A percentile compares a stretch with the other conserved stretches of the same genome.
Conservation (phyloP, 1,140 invertebrate species). For the Triops cancriformis region DNA sequence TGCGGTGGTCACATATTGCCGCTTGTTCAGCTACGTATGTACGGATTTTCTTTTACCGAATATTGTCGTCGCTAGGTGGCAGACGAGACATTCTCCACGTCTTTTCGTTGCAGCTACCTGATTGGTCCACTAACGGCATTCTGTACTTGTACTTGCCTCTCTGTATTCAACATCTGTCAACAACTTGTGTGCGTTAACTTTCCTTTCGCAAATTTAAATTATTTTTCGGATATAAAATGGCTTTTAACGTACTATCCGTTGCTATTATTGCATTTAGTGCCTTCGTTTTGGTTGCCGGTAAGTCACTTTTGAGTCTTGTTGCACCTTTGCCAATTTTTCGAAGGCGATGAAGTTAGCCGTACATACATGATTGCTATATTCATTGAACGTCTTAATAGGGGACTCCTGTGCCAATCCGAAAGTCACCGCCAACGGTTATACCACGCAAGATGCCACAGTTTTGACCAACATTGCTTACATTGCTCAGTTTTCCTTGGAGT, state of each 20-base stretch:
- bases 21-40: too few species aligned
- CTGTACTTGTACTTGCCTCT: not conserved
- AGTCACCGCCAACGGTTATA: slow-evolving; percentile 53
- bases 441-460: slow-evolving; percentile 81
- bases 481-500: slow-evolving; percentile 44
- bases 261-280: not conserved
- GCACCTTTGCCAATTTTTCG: not conserved
- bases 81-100: not conserved
- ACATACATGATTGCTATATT: not conserved
- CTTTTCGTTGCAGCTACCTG: not conserved
- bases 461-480: slow-evolving; percentile 55
- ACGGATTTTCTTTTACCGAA: not conserved
- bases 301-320: not conserved
- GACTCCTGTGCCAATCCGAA: slow-evolving; percentile 26
- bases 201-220: not conserved
- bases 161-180: not conserved
- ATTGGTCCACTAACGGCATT: not conserved
- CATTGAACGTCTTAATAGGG: not conserved
- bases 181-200: not conserved
- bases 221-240: not conserved
- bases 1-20: too few species aligned
- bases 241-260: not conserved
- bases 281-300: not conserved
- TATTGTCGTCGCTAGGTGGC: not conserved
- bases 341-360: not conserved